These are phyloP conservation scores for Uropetala carovei DNA, from an alignment of 2,888 invertebrate species.

Conservation along the genomic window DNA sequence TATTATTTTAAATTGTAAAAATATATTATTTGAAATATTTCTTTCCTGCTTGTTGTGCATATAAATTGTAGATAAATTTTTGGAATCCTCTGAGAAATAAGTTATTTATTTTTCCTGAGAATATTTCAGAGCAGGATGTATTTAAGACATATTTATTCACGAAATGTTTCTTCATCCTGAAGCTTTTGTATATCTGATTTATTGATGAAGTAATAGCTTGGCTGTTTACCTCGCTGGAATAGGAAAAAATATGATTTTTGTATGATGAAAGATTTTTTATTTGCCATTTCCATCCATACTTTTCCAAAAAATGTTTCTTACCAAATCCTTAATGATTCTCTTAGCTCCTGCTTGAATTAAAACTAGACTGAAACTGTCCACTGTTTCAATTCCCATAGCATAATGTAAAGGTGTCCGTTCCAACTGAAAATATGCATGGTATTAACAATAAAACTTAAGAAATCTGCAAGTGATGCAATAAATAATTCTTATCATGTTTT, in stretches of 20 bases:
- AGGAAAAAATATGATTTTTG: constrained; percentile 64
- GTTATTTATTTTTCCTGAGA: too few species aligned
- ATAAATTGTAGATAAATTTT: too few species aligned
- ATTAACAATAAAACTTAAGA: neutral
- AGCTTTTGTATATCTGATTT: constrained; percentile 90
- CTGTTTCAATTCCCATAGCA: constrained; percentile 91
- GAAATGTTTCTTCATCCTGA: constrained; percentile 85
- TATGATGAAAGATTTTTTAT: constrained; percentile 30
- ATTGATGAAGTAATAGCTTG: constrained; percentile 95
- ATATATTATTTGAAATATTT: too few species aligned
- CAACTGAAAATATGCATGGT: constrained; percentile 79
- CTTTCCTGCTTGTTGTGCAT: too few species aligned
- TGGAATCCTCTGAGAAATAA: too few species aligned
- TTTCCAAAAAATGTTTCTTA: constrained; percentile 71
- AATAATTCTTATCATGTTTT: too few species aligned
- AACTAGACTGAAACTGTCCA: constrained; percentile 87
- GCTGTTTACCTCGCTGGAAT: constrained; percentile 86
- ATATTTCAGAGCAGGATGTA: too few species aligned
- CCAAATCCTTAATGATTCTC: constrained; percentile 88
- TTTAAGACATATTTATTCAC: constrained; percentile 56
- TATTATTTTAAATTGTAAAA: too few species aligned
- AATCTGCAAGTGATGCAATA: neutral
- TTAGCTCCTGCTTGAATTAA: constrained; percentile 90
- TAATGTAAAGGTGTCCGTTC: constrained; percentile 93
- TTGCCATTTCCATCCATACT: neutral